A percentile compares a stretch with the other conserved stretches of the same genome.
Conservation (phyloP, 2,888 invertebrate species). For the Xiphydria camelus region DNA sequence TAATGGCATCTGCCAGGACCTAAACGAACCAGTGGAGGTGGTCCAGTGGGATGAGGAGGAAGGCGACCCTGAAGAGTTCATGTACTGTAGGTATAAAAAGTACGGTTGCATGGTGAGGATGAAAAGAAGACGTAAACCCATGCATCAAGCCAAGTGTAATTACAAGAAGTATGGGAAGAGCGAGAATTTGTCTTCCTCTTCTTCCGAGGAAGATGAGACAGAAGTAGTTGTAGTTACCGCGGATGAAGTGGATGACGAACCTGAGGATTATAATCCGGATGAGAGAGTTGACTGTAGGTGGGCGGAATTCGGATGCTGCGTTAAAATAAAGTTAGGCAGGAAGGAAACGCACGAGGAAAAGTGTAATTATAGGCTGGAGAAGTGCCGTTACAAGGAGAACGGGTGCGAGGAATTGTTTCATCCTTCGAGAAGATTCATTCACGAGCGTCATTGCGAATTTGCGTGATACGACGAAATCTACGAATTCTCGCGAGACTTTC, state of each 20-base stretch:
- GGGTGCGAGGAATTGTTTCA: conserved; percentile 34
- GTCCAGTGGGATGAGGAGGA: conserved; percentile 10
- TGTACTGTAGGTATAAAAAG: conserved; percentile 35
- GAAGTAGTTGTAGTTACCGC: too few relatives aligned
- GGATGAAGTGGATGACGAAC: conserved; percentile 9
- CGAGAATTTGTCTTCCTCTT: conserved; percentile 14
- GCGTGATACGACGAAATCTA: too few relatives aligned
- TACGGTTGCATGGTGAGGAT: conserved; percentile 46
- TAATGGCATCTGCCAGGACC: background rate
- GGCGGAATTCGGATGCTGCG: conserved; percentile 39
- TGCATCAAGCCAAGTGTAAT: conserved; percentile 42
- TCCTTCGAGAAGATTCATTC: conserved; percentile 28
- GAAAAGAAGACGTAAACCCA: conserved; percentile 32
- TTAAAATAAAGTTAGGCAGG: conserved; percentile 31
- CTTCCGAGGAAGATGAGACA: conserved; percentile 9
- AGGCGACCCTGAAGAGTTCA: conserved; percentile 39
- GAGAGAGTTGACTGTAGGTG: conserved; percentile 36
- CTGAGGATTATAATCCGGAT: conserved; percentile 25
- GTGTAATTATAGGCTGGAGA: conserved; percentile 44
- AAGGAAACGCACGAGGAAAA: conserved; percentile 39
- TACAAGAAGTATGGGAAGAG: conserved; percentile 18
- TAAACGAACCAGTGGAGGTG: background rate
- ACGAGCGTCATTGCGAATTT: conserved; percentile 32
- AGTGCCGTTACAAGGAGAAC: conserved; percentile 31
- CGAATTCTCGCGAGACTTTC: too few relatives aligned